phyloP scores from a whole-genome alignment of 1,140 invertebrate species.

The Choristoneura fumiferana region DNA sequence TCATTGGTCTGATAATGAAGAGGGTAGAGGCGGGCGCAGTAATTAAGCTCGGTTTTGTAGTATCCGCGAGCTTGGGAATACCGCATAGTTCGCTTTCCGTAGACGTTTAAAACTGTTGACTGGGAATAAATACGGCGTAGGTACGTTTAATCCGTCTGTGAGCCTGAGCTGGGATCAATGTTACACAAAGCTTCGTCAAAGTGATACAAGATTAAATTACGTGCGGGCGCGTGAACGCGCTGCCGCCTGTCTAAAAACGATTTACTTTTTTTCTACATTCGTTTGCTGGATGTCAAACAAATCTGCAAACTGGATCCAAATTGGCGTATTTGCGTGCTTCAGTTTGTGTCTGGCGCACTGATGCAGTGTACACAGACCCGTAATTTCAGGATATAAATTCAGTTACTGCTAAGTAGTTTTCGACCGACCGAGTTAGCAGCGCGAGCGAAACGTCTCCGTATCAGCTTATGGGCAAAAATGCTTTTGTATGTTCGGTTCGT shows the following conservation, averaged over 20 bases:
- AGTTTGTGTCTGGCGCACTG: slow-evolving; percentile 32
- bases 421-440: no score
- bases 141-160: not conserved
- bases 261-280: slow-evolving; percentile 52
- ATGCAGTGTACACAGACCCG: not conserved
- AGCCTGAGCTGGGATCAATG: slow-evolving; percentile 31
- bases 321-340: slow-evolving; percentile 46
- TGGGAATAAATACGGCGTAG: not conserved
- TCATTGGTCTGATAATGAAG: slow-evolving; percentile 71
- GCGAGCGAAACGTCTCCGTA: no score
- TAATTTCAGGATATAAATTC: slow-evolving; percentile 2
- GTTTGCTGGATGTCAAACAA: slow-evolving; percentile 66
- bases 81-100: slow-evolving; percentile 19
- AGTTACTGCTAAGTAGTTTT: not conserved
- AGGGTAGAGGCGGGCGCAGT: slow-evolving; percentile 44
- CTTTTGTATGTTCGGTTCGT: no score
- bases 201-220: slow-evolving; percentile 66
- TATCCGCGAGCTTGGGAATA: slow-evolving; percentile 21
- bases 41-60: slow-evolving; percentile 54
- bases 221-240: slow-evolving; percentile 36
- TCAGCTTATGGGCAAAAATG: no score
- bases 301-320: slow-evolving; percentile 61
- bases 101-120: slow-evolving; percentile 9
- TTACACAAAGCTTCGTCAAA: slow-evolving; percentile 55
- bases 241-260: slow-evolving; percentile 35